A percentile compares a stretch with the other conserved stretches of the same genome.
Evolutionary conservation across 1,140 invertebrate species (phyloP).

Genomic region (Diachasmimorpha longicaudata): DNA sequence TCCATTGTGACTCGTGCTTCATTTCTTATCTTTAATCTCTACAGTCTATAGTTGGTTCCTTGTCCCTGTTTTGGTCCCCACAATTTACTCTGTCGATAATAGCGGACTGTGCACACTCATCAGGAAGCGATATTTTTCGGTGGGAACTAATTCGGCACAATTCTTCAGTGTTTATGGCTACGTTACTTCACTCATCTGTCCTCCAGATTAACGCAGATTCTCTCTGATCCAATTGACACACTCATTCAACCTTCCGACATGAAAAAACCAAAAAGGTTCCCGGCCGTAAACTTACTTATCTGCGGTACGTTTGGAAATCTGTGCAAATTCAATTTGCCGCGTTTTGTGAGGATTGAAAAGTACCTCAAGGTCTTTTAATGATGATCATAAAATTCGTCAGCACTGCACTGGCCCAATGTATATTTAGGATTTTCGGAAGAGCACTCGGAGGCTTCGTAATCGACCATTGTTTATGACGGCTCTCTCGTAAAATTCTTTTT

Average conservation of each 20-base stretch:
- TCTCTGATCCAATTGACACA: background rate
- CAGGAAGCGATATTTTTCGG: no score
- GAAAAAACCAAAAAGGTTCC: background rate
- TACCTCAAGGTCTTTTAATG: slow-evolving; percentile 23
- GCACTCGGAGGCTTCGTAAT: slow-evolving; percentile 36
- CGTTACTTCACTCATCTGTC: background rate
- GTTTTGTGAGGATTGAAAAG: slow-evolving; percentile 34
- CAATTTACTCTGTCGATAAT: background rate
- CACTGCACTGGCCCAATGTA: background rate
- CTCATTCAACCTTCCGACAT: background rate
- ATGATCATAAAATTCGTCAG: slow-evolving; percentile 40
- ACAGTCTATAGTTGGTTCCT: no score
- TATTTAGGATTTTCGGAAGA: slow-evolving; percentile 2
- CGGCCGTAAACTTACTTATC: background rate
- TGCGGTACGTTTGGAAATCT: background rate
- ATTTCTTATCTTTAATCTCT: background rate
- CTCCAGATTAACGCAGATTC: background rate
- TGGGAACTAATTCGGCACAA: no score
- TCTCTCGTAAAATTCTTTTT: slow-evolving; percentile 42
- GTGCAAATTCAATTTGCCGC: slow-evolving; percentile 29
- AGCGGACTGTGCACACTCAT: background rate
- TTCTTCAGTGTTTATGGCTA: background rate
- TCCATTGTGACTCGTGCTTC: background rate
- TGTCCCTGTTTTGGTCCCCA: background rate
- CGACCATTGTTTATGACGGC: slow-evolving; percentile 45